A percentile compares a stretch with the other conserved stretches of the same genome.
Conservation (phyloP, 2,113 vertebrate species). For the Sprattus sprattus region DNA sequence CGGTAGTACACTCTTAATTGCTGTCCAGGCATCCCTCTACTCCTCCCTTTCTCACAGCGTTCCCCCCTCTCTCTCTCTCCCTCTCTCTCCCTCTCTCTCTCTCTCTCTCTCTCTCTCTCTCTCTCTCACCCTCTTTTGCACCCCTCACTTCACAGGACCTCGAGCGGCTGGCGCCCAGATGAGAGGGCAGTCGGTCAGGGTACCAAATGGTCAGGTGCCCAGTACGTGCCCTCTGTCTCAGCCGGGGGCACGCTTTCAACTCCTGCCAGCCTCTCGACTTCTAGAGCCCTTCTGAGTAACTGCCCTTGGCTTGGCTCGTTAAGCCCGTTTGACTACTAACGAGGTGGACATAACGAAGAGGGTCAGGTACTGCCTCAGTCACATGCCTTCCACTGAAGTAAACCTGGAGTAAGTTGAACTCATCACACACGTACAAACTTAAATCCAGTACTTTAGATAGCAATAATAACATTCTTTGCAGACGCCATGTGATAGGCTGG, state of each 20-base stretch:
- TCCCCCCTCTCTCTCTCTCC: not conserved
- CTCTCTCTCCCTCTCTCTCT: not conserved
- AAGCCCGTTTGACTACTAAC: conserved; percentile 12
- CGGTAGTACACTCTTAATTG: conserved; percentile 5
- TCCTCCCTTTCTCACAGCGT: not conserved
- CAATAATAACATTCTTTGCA: not conserved
- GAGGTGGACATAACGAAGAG: conserved; percentile 1
- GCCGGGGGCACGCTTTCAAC: conserved; percentile 29
- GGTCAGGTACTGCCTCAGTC: not conserved
- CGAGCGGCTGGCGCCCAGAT: not conserved
- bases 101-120: not conserved
- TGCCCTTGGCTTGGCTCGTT: conserved; percentile 4
- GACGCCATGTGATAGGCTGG: not conserved
- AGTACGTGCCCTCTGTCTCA: conserved; percentile 20
- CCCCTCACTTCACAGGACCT: conserved; percentile 13
- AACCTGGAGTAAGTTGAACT: not conserved
- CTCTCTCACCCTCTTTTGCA: not conserved
- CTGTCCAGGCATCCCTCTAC: conserved; percentile 17
- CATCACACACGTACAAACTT: not conserved
- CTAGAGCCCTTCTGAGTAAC: conserved; percentile 25
- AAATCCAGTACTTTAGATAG: not conserved
- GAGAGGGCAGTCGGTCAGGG: conserved; percentile 34
- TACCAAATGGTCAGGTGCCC: conserved; percentile 26
- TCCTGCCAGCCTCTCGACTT: conserved; percentile 16
- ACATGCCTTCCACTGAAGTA: not conserved